These are phyloP conservation scores for Trichonephila inaurata DNA, from an alignment of 1,140 invertebrate genomes.

Conservation along the genomic window DNA sequence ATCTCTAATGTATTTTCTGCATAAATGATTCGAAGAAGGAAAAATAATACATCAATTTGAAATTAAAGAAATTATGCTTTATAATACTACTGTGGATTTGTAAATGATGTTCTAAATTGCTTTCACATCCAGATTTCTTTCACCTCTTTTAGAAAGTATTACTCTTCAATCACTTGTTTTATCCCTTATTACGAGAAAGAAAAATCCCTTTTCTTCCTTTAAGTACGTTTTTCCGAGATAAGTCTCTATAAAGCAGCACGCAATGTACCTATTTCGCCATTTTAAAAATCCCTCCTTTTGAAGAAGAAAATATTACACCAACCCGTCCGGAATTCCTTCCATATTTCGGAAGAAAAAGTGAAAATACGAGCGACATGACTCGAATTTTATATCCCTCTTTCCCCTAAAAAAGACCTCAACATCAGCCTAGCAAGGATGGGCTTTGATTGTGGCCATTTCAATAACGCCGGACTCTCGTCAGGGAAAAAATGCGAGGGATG, in stretches of 20 bases:
- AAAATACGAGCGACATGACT: not conserved
- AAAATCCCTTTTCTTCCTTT: not conserved
- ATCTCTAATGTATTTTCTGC: no score
- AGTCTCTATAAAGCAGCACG: not conserved
- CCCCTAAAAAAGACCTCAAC: not conserved
- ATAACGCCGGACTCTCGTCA: not conserved
- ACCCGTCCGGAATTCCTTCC: not conserved
- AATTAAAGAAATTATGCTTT: no score
- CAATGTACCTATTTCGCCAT: not conserved
- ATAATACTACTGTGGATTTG: no score
- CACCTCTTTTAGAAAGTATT: not conserved
- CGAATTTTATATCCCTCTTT: not conserved
- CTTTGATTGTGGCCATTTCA: conserved; percentile 12
- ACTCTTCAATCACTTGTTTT: not conserved
- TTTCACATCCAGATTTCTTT: no score
- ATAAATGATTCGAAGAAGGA: no score
- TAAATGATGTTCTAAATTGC: no score
- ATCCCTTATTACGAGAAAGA: not conserved
- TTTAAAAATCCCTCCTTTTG: not conserved
- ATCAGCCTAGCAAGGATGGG: not conserved
- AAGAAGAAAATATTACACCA: not conserved
- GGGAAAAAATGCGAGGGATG: not conserved
- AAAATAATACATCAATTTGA: no score
- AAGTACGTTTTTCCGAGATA: not conserved
- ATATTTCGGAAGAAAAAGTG: not conserved